Base-by-base conservation (phyloP, 92 coral and sea anemone species). In the Chrysogorgia sp. region DNA sequence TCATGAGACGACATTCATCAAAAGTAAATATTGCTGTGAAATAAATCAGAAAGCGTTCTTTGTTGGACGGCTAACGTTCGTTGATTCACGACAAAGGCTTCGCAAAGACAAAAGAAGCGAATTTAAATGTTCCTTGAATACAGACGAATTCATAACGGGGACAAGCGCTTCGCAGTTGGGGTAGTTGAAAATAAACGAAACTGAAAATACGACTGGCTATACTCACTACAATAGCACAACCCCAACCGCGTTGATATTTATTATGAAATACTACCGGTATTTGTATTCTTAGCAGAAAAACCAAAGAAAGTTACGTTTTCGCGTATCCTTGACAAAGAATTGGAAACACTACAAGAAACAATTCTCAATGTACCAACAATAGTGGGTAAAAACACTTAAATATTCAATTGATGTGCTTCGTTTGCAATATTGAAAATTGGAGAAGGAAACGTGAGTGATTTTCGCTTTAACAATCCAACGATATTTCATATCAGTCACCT, bases 101-200 rank as follows among this genome's bases (percentile, higher is more conserved):
- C 76, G 45, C 17, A 37, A 69, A 45, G 60, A 69, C 61, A 69
- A 69, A n/a, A 45, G 76, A 47, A 49, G 23, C 30, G 56, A 59
- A 45, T 25, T 49, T 69, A 31, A 45, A 26, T 69, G 15, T 43
- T 29, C 23, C 25, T 24, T 41, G 30, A 28, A 31, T 48, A 15
- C 26, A 69, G 58, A 29, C 59, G 53, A 26, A 45, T 43, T 43
- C 43, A 68, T 68, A 45, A 48, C 15, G 58, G n/a, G n/a, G n/a
- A 35, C 22, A 31, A 2, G 24, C 7, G 30, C 32, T 52, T 43
- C 15, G 74, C 58, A 52, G 74, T 67, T 69, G 60, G 76, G 12
- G 10, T 55, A 1, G 32, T n/a, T 25, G 34, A 45, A 69, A 69
- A 68, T 68, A 68, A 29, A 69, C 76, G 14, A 47, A 4, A 59